Conservation (phyloP, 64 coral and sea anemone species). For the Pocillopora damicornis region DNA sequence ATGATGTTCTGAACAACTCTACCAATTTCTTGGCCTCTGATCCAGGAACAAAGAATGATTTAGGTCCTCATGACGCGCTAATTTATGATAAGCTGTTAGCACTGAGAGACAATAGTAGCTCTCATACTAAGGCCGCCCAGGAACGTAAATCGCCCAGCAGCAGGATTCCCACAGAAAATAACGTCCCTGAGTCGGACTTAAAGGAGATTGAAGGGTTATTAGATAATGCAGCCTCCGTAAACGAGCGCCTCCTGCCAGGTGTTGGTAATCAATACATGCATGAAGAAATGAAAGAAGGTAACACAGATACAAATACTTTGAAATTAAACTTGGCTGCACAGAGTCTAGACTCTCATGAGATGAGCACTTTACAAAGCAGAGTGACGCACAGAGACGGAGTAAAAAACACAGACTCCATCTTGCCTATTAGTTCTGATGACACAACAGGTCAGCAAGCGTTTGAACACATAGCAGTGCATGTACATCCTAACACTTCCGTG, state of each 20-base stretch:
- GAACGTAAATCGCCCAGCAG: background rate
- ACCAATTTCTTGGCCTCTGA: background rate
- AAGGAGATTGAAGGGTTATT: background rate
- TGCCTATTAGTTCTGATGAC: background rate
- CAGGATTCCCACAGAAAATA: background rate
- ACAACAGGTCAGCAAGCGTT: background rate
- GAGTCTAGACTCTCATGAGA: background rate
- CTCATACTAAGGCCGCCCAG: background rate
- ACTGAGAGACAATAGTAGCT: background rate
- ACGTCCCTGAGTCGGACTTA: conserved; percentile 6
- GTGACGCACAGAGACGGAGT: background rate
- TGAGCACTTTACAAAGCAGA: background rate
- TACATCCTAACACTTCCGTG: background rate
- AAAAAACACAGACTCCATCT: background rate
- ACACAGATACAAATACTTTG: background rate
- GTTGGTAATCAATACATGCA: background rate
- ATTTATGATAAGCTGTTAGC: background rate
- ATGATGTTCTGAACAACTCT: conserved; percentile 7
- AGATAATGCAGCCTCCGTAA: background rate
- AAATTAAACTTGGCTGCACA: background rate
- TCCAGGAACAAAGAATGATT: background rate
- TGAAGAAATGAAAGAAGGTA: background rate
- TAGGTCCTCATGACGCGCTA: background rate
- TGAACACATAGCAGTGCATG: background rate
- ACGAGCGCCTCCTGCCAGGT: no score